Base-by-base conservation (phyloP, 1,140 invertebrate species). In the Phthorimaea operculella region DNA sequence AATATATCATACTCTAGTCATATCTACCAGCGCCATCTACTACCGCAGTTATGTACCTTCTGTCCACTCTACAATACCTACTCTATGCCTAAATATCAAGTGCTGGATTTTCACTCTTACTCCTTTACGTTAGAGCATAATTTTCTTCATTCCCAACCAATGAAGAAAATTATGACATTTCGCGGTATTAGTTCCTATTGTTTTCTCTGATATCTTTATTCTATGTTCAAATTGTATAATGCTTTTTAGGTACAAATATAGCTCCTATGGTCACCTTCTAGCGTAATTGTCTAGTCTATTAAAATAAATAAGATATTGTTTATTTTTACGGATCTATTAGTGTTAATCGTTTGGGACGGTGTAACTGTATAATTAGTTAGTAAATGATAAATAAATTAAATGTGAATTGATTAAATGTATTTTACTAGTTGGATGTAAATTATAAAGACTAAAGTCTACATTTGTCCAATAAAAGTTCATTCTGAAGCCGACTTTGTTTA, bases 391-490 rank as follows among this genome's bases (percentile, higher is more conserved):
- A 12, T 12, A 10, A 39, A 39, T 39, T 39, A 39, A 39, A 12
- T 39, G 36, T 39, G 36, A n/a, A n/a, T 39, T 39, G 1, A 17
- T 47, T 47, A 47, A n/a, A 47, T 47, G 44, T 47, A 47, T 47
- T 47, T 47, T 47, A 47, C 44, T 47, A 47, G 44, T 47, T 47
- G 10, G 36, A 39, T 39, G 36, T 39, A 39, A 47, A 47, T 28
- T 28, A 28, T 28, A 28, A 28, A 28, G 21, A 28, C 44, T 16
- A 15, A 47, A 47, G 44, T 47, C 15, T 9, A 47, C 44, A 47
- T 47, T 47, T 47, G 44, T 47, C 44, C 44, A 47, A 47, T 47
- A 47, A 47, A 47, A 47, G 44, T 47, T 47, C 15, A 47, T 47
- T 47, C 44, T 14, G 12, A 47, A 47, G 44, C 44, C 16, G 44